Percentiles rank a stretch among this genome's conserved stretches.
Evolutionary conservation across 2,888 invertebrate genomes (phyloP).

Genomic region (Calameuta pallipes): DNA sequence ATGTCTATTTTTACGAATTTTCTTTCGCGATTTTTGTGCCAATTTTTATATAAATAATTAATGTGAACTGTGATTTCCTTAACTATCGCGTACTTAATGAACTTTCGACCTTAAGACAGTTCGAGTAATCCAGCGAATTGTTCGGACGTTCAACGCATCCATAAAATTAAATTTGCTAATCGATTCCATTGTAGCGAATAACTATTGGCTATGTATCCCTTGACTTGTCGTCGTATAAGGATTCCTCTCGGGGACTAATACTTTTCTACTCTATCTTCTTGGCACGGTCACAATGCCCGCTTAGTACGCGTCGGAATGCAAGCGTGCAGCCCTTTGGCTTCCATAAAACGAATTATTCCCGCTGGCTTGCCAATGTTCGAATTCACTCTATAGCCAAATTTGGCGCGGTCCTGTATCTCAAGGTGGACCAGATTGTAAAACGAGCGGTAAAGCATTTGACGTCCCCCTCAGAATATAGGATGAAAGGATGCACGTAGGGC

Average conservation of each 20-base stretch:
- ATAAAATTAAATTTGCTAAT: background rate
- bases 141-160: background rate
- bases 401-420: background rate
- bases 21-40: background rate
- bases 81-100: background rate
- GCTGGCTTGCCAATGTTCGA: background rate
- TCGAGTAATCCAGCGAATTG: background rate
- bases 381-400: background rate
- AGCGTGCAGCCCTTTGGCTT: conserved; percentile 8
- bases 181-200: background rate
- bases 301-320: conserved; percentile 22
- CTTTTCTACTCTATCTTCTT: background rate
- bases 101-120: background rate
- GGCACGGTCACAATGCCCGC: conserved; percentile 12
- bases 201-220: background rate
- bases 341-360: conserved; percentile 28
- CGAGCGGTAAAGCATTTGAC: background rate
- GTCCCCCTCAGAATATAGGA: background rate
- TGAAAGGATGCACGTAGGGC: background rate
- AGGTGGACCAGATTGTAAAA: background rate
- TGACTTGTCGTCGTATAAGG: background rate
- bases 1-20: background rate
- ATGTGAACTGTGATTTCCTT: background rate
- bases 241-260: background rate
- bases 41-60: background rate